Evolutionary conservation across 2,797 vertebrate genomes (phyloP).

Genomic region (Schizopygopsis pylzovi): DNA sequence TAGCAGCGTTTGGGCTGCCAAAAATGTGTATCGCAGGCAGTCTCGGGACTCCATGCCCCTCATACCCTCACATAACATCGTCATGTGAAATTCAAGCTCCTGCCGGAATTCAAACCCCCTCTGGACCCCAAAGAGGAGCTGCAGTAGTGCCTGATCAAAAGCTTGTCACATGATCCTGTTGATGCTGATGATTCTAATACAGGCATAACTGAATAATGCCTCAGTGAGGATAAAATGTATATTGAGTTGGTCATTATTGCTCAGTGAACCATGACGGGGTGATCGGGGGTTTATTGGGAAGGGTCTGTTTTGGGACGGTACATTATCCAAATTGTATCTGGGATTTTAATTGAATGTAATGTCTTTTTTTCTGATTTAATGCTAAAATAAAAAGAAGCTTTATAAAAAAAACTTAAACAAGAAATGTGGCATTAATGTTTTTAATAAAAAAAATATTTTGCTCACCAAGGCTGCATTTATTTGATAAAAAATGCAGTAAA

Average conservation of each 20-base stretch:
- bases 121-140: not conserved
- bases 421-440: not conserved
- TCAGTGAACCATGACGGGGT: not conserved
- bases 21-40: not conserved
- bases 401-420: not conserved
- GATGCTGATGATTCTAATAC: not conserved
- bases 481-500: not conserved
- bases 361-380: not conserved
- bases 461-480: not conserved
- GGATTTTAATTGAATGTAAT: not conserved
- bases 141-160: constrained; percentile 2
- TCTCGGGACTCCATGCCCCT: not conserved
- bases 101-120: not conserved
- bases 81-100: constrained; percentile 19
- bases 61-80: not conserved
- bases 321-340: not conserved
- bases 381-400: not conserved
- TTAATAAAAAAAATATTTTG: not conserved
- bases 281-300: not conserved
- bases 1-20: not conserved
- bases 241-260: not conserved
- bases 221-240: not conserved
- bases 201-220: not conserved
- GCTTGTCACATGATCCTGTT: constrained; percentile 1
- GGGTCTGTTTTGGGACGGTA: not conserved